Evolutionary conservation across 2,888 invertebrate genomes (phyloP), one percentile per base, ranked within the genome.

Genomic region (Limnephilus auricula): DNA sequence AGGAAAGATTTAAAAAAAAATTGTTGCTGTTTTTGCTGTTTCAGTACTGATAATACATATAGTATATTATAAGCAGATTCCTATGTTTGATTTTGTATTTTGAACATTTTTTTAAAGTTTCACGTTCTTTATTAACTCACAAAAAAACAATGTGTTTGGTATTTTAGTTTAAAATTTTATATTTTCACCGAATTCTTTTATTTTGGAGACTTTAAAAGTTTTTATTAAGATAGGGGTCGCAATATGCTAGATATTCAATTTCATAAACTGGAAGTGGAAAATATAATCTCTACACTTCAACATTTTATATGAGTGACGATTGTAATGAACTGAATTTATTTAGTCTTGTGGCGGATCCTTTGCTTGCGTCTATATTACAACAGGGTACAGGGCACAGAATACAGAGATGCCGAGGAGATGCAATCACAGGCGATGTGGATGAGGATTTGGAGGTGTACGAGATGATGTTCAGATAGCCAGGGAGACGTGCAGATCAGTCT

Each of bases 391-490:
- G 34, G n/a, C 82, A 82, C 30, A 84, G 13, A 45, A 13, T 32
- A 80, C 31, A 85, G 50, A 65, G 50, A n/a, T 65, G 65, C 85
- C 25, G 30, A 13, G 34, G 10, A 91, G 91, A 91, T 91, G 91
- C 85, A 78, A 83, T 82, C 91, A 40, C 34, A 78, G 89, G n/a
- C 79, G 65, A 65, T 25, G 34, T 65, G 83, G 82, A 82, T 78
- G 50, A 34, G 40, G 31, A 87, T 65, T 65, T 25, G 25, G 65
- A 91, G 92, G 93, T 93, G 92, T 93, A 90, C 30, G 79, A 79
- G 93, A 93, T 93, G 90, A 92, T 92, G 92, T 92, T 90, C 89
- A 80, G 93, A 93, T 93, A 93, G 80, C 40, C n/a, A 50, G 34
- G 37, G 80, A 82, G 88, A 92, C 92, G 92, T 92, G 92, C 32